Conservation (phyloP, 2,797 vertebrate genomes). For the Basileuterus tristriatus region DNA sequence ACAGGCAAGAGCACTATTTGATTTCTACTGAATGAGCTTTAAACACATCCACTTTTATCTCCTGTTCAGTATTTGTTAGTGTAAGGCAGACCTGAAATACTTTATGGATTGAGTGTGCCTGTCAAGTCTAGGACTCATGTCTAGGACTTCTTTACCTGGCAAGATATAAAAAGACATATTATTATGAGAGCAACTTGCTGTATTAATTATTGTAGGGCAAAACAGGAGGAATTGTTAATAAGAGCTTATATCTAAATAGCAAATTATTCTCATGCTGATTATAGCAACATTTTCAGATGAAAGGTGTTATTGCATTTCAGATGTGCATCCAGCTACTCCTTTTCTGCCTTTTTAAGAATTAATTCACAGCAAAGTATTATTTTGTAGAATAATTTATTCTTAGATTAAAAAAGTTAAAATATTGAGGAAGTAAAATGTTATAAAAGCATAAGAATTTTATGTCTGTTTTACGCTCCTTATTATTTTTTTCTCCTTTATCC, state of each 20-base stretch:
- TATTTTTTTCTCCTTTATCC: neutral
- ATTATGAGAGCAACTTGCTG: neutral
- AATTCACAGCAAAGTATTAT: neutral
- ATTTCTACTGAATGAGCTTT: neutral
- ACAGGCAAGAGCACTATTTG: neutral
- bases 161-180: neutral
- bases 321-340: neutral
- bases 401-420: neutral
- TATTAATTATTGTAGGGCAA: neutral
- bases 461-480: neutral
- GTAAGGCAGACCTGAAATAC: neutral
- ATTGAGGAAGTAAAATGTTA: neutral
- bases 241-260: neutral
- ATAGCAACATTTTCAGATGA: neutral
- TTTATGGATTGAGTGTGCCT: neutral
- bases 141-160: neutral
- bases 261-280: neutral
- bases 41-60: neutral
- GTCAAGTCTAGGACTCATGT: rapidly evolving
- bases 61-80: neutral
- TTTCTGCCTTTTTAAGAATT: neutral
- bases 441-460: neutral
- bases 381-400: neutral
- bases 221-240: neutral
- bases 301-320: neutral